phyloP scores from a whole-genome alignment of 92 coral and sea anemone species.

The Palythoa heliodiscus region DNA sequence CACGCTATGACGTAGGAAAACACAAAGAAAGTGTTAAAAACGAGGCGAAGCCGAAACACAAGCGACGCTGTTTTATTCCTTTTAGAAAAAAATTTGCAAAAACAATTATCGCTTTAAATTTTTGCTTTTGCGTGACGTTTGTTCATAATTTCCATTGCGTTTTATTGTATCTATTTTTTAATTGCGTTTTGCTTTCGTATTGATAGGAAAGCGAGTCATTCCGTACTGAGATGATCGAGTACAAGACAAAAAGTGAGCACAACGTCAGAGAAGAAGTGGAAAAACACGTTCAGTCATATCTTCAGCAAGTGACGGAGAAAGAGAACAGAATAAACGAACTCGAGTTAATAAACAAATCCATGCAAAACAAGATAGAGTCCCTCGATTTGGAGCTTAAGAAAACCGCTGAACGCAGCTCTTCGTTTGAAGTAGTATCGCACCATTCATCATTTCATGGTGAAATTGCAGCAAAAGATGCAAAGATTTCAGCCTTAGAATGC shows the following conservation, averaged over 20 bases:
- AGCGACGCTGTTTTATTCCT: no score
- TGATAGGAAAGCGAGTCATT: slow-evolving; percentile 46
- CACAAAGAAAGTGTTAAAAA: no score
- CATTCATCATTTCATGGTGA: slow-evolving; percentile 23
- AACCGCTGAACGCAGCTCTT: not conserved
- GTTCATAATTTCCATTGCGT: no score
- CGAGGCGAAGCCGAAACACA: no score
- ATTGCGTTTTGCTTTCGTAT: not conserved
- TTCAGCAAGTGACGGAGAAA: slow-evolving; percentile 35
- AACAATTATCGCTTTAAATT: no score
- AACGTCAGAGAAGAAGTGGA: slow-evolving; percentile 34
- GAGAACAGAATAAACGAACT: slow-evolving; percentile 34
- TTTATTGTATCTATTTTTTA: no score
- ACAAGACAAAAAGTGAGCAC: slow-evolving; percentile 31
- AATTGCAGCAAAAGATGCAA: slow-evolving; percentile 20
- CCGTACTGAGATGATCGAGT: slow-evolving; percentile 47
- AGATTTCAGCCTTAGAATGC: slow-evolving; percentile 21
- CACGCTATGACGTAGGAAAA: no score
- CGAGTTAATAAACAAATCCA: slow-evolving; percentile 13
- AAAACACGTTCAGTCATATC: slow-evolving; percentile 26
- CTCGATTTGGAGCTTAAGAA: slow-evolving; percentile 21
- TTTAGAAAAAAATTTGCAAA: no score
- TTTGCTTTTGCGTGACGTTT: no score
- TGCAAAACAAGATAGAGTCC: slow-evolving; percentile 8
- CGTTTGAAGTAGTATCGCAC: not conserved